Evolutionary conservation across 2,888 invertebrate genomes (phyloP), one percentile per base, ranked within the genome.

Genomic region (Chromoteleia sp.): DNA sequence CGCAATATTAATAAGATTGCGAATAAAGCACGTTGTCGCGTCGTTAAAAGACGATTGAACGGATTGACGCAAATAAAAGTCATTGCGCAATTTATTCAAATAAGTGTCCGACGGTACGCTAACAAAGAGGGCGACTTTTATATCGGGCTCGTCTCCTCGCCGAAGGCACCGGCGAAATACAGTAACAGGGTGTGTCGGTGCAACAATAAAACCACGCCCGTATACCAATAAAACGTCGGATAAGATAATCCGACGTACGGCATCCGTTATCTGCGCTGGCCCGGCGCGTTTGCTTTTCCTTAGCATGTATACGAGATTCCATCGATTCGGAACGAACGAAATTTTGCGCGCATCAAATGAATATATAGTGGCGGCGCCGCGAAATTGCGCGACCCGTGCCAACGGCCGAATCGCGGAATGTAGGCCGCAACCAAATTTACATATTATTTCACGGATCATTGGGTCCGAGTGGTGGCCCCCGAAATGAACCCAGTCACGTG

Each of bases 371-470:
- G 63, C 15, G 54, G 56, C 52, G 52, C 65, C 36, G 63, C 56
- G 39, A 56, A 65, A 81, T 74, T 71, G 48, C 52, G 43, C 48
- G 17, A 12, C 12, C 30, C 19, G 54, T 74, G 80, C 74, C 80
- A 80, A 74, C 29, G 63, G 48, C 6, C 17, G 41, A 14, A 17
- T 29, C 7, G 19, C 19, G 45, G 14, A 70, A 77, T 77, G 21
- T 77, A 70, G 68, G 61, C 63, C 52, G 63, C 48, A 29, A 14
- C 17, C 12, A 33, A 59, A 70, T 80, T 80, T 75, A 58, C 80
- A 80, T 75, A 65, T 70, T 70, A 81, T 81, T 71, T 76, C 73
- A 71, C 50, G 67, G 65, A 76, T 81, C 76, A 81, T 76, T 81
- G 70, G 63, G 52, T 70, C 52, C 29, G 21, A 29, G 54, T 36